phyloP scores from a whole-genome alignment of 2,113 vertebrate species.

The Nyctereutes procyonoides region DNA sequence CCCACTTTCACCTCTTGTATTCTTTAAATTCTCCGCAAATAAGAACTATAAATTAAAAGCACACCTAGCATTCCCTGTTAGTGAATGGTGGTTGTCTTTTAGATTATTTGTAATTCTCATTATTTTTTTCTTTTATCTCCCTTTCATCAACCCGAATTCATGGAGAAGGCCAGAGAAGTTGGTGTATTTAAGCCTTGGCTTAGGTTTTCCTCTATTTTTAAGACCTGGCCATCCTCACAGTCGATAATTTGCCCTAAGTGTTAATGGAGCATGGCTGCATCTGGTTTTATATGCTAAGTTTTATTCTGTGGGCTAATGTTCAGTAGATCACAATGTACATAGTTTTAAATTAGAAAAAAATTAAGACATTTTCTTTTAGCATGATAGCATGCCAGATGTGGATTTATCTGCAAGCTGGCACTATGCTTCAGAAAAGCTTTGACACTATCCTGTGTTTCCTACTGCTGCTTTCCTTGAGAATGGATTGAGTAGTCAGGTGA shows the following conservation, averaged over 20 bases:
- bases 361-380: not conserved
- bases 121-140: not conserved
- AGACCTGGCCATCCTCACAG: not conserved
- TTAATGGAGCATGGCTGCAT: not conserved
- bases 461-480: not conserved
- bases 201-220: not conserved
- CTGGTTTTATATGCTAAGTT: not conserved
- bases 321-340: not conserved
- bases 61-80: not conserved
- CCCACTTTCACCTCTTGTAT: not conserved
- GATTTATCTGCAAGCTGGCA: not conserved
- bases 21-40: conserved; percentile 5
- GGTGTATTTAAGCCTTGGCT: not conserved
- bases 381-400: not conserved
- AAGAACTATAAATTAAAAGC: not conserved
- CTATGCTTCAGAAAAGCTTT: not conserved
- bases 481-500: not conserved
- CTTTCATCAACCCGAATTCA: not conserved
- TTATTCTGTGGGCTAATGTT: not conserved
- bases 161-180: not conserved
- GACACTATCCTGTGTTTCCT: not conserved
- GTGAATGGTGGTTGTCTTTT: not conserved
- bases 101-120: not conserved
- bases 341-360: not conserved
- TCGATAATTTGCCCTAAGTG: not conserved